phyloP scores from a whole-genome alignment of 64 coral and sea anemone species.

The Anthopleura sola region DNA sequence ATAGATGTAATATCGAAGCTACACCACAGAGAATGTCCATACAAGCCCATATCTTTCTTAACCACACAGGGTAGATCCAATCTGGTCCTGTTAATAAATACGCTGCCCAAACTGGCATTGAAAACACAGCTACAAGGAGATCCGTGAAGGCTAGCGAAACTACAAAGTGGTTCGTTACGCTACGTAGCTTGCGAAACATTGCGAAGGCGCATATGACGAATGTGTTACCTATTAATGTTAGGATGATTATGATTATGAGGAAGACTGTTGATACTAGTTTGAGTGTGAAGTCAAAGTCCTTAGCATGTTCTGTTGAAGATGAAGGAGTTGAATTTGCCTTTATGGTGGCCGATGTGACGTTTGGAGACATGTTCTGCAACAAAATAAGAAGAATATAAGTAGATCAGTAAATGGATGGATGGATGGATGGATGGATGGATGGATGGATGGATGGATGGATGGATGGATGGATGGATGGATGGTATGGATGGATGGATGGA shows the following conservation, averaged over 20 bases:
- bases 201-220: conserved; percentile 85
- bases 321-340: background rate
- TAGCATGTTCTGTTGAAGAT: background rate
- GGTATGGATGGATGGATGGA: too few relatives aligned
- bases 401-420: too few relatives aligned
- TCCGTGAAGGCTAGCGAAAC: conserved; percentile 92
- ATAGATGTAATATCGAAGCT: conserved; percentile 74
- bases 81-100: conserved; percentile 71
- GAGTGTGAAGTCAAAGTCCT: conserved; percentile 38
- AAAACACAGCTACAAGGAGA: conserved; percentile 86
- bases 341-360: background rate
- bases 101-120: conserved; percentile 88
- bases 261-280: conserved; percentile 56
- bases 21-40: conserved; percentile 80
- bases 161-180: conserved; percentile 82
- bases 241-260: conserved; percentile 66
- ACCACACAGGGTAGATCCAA: conserved; percentile 54
- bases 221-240: conserved; percentile 73
- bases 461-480: too few relatives aligned
- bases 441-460: too few relatives aligned
- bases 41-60: conserved; percentile 65
- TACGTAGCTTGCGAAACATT: conserved; percentile 65
- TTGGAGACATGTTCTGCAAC: background rate
- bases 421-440: too few relatives aligned
- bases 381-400: background rate